These are phyloP conservation scores for Steinernema carpocapsae DNA, from an alignment of 2,888 invertebrate genomes.

Conservation along the genomic window DNA sequence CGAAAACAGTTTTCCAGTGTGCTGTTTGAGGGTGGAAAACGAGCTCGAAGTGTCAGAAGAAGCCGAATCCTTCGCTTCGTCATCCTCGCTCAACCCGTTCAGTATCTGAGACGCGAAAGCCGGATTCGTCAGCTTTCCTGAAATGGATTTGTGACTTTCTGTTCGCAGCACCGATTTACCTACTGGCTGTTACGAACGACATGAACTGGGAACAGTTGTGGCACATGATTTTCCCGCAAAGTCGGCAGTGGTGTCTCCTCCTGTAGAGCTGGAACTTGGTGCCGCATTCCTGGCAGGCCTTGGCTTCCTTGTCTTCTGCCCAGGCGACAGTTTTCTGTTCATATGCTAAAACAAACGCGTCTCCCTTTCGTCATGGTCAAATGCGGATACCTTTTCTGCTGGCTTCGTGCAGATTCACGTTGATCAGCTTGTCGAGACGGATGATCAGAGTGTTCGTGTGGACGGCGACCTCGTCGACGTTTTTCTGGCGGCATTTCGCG, in stretches of 20 bases:
- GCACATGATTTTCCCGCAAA: slow-evolving; percentile 74
- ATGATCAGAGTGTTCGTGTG: slow-evolving; percentile 95
- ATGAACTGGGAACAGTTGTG: slow-evolving; percentile 64
- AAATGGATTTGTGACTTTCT: not conserved
- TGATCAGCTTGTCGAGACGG: slow-evolving; percentile 85
- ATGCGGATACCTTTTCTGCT: slow-evolving; percentile 69
- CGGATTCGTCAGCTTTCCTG: slow-evolving; percentile 75
- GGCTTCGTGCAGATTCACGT: slow-evolving; percentile 76
- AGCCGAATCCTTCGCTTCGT: not conserved
- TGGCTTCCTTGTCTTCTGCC: slow-evolving; percentile 88
- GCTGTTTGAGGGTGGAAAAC: slow-evolving; percentile 18
- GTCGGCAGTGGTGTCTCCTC: slow-evolving; percentile 87
- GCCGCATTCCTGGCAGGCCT: slow-evolving; percentile 88
- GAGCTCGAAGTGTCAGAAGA: slow-evolving; percentile 4
- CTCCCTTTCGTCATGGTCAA: not conserved
- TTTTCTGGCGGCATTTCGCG: slow-evolving; percentile 73
- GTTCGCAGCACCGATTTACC: slow-evolving; percentile 33
- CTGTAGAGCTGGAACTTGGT: slow-evolving; percentile 78
- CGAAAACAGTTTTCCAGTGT: slow-evolving; percentile 42
- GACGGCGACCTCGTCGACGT: slow-evolving; percentile 85
- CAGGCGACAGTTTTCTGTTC: slow-evolving; percentile 82
- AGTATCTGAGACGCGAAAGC: slow-evolving; percentile 67
- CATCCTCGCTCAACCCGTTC: slow-evolving; percentile 33
- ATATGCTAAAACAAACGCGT: slow-evolving; percentile 72
- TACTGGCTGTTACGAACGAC: slow-evolving; percentile 64